phyloP scores from a whole-genome alignment of 2,113 vertebrate genomes.

The Columba livia region DNA sequence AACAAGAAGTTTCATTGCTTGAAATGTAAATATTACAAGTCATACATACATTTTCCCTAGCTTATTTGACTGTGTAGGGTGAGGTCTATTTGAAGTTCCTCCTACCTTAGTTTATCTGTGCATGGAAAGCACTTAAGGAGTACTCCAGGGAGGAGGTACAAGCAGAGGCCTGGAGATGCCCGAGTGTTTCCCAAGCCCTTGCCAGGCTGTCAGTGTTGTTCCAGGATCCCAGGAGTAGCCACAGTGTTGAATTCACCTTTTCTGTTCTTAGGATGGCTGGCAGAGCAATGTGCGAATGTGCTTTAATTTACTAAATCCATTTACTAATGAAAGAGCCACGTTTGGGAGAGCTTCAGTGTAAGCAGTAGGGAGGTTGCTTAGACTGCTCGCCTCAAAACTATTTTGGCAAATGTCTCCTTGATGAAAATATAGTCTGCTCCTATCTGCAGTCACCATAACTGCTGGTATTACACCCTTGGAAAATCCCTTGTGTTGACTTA shows the following conservation, averaged over 20 bases:
- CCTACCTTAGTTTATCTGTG: background rate
- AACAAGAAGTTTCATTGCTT: slow-evolving; percentile 3
- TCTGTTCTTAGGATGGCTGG: background rate
- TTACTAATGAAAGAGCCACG: background rate
- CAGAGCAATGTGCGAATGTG: background rate
- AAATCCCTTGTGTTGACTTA: background rate
- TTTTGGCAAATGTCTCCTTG: background rate
- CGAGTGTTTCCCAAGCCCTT: background rate
- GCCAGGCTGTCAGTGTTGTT: accelerated
- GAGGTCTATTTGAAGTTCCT: slow-evolving; percentile 4
- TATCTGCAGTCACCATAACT: background rate
- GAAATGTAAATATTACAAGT: slow-evolving; percentile 26
- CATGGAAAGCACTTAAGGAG: background rate
- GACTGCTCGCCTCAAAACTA: background rate
- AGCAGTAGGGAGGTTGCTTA: background rate
- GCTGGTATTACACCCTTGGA: background rate
- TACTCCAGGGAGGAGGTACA: background rate
- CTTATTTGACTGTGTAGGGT: background rate
- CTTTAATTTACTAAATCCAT: background rate
- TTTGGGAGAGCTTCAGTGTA: background rate
- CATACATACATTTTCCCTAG: background rate
- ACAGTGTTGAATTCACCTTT: background rate
- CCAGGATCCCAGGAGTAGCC: background rate
- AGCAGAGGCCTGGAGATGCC: background rate
- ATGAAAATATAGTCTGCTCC: background rate